Percentiles rank a stretch among this genome's conserved stretches.
Conservation (phyloP, 2,113 vertebrate species). For the Chroicocephalus ridibundus region DNA sequence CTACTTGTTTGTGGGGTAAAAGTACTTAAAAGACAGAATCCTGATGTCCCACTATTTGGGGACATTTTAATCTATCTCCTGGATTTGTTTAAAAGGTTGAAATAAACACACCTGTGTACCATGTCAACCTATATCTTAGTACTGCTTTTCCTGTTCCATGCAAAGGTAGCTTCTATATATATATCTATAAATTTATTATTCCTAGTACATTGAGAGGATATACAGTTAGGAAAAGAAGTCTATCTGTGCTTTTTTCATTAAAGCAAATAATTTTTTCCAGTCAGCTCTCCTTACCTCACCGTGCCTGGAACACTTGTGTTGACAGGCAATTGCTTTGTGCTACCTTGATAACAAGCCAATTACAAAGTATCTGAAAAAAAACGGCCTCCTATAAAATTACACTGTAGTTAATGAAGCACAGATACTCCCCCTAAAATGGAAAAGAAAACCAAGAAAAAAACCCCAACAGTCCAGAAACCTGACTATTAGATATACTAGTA, state of each 20-base stretch:
- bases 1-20: not conserved
- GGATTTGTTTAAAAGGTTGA: not conserved
- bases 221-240: slow-evolving; percentile 12
- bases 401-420: slow-evolving; percentile 71
- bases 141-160: not conserved
- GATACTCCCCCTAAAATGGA: slow-evolving; percentile 30
- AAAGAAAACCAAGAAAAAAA: not conserved
- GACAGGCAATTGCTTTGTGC: slow-evolving; percentile 34
- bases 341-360: slow-evolving; percentile 68
- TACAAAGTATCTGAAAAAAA: slow-evolving; percentile 63
- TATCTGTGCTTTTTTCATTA: slow-evolving; percentile 42
- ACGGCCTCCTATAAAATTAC: slow-evolving; percentile 66
- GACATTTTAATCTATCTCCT: not conserved
- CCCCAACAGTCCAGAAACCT: slow-evolving; percentile 13
- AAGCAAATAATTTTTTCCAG: slow-evolving; percentile 52
- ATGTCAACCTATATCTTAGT: not conserved
- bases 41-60: not conserved
- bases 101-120: not conserved
- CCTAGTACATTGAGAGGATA: not conserved
- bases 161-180: not conserved
- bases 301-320: slow-evolving; percentile 19
- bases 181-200: not conserved
- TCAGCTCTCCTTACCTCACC: slow-evolving; percentile 55
- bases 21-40: not conserved
- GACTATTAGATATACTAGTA: slow-evolving; percentile 16